Conservation (phyloP, 2,797 vertebrate species). For the Gobionotothen gibberifrons region DNA sequence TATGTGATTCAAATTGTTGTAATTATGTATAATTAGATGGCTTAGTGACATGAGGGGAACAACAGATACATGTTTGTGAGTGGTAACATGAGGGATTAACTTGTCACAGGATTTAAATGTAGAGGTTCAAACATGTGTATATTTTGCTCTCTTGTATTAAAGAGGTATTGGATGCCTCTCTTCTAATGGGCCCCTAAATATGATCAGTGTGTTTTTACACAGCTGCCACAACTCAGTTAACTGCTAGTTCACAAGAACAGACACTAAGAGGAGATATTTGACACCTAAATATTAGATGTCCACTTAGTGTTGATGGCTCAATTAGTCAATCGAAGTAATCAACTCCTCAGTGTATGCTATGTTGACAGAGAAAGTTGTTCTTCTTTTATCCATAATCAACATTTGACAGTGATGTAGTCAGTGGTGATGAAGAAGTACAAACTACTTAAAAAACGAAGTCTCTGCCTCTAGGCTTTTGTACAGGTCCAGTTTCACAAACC, state of each 20-base stretch:
- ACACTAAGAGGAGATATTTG: neutral
- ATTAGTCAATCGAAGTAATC: no score
- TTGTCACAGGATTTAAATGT: constrained; percentile 8
- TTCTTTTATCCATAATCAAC: no score
- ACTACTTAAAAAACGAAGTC: no score
- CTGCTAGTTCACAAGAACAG: constrained; percentile 5
- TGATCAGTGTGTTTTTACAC: constrained; percentile 41
- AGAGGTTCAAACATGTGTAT: constrained; percentile 1
- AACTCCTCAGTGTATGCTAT: no score
- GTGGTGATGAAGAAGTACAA: no score
- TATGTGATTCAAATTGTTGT: neutral
- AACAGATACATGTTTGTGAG: neutral
- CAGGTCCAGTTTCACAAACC: no score
- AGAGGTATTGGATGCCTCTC: constrained; percentile 6
- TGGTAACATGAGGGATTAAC: constrained; percentile 7
- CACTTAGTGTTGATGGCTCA: no score
- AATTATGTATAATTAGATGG: neutral
- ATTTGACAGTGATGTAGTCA: no score
- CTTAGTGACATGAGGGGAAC: neutral
- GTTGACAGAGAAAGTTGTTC: no score
- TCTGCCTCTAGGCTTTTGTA: no score
- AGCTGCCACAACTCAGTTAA: constrained; percentile 36
- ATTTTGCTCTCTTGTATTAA: constrained; percentile 10
- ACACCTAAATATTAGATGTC: no score
- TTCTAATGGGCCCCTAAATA: constrained; percentile 1